phyloP scores from a whole-genome alignment of 1,140 invertebrate species.

The Drosophila virilis region DNA sequence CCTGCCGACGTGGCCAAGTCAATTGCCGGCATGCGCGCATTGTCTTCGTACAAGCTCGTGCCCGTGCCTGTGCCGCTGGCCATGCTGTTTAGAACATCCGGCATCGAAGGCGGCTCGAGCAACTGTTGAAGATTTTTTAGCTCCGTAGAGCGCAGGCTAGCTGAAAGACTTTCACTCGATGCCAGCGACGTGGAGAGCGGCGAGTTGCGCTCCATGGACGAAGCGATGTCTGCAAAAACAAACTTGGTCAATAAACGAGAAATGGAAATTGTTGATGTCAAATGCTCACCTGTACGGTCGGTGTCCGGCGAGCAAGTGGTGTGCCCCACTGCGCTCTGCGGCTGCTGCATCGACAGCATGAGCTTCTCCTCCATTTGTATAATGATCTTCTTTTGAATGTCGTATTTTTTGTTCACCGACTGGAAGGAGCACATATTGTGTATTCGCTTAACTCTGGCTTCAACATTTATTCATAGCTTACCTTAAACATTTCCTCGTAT shows the following conservation, averaged over 20 bases:
- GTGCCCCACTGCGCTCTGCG: conserved; percentile 83
- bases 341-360: conserved; percentile 85
- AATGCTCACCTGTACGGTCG: conserved; percentile 75
- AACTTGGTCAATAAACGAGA: background rate
- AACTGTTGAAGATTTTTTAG: conserved; percentile 85
- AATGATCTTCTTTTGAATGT: conserved; percentile 88
- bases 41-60: conserved; percentile 47
- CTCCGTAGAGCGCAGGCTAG: conserved; percentile 84
- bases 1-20: conserved; percentile 74
- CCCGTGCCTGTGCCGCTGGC: conserved; percentile 17
- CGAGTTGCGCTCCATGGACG: conserved; percentile 85
- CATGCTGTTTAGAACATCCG: conserved; percentile 50
- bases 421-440: conserved; percentile 51
- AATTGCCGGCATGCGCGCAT: conserved; percentile 55
- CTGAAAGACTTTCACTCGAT: conserved; percentile 85
- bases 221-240: conserved; percentile 83
- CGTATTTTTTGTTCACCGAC: conserved; percentile 90
- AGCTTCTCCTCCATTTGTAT: conserved; percentile 88
- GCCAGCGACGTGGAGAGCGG: conserved; percentile 86
- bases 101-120: conserved; percentile 67
- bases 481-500: conserved; percentile 85
- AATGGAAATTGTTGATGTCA: background rate
- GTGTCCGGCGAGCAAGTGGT: conserved; percentile 77
- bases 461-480: conserved; percentile 39
- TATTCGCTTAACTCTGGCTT: background rate